Percentiles rank a stretch among this genome's conserved stretches.
Evolutionary conservation across 2,888 invertebrate genomes (phyloP).

Genomic region (Ectobius pallidus): DNA sequence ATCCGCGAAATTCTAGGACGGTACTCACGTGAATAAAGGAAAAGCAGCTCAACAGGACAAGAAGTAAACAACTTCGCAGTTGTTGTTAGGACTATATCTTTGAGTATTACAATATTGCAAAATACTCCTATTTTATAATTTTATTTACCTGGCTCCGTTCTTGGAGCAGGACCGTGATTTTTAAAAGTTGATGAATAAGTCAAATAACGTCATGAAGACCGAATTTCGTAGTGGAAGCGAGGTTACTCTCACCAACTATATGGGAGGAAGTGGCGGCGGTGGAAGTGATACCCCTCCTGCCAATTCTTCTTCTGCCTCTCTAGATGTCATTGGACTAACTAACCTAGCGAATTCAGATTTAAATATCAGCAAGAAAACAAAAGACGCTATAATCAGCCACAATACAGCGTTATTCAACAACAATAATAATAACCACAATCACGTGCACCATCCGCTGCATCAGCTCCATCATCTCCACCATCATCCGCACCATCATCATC

Average conservation of each 20-base stretch:
- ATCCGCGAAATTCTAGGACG: neutral
- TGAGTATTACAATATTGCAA: too few species aligned
- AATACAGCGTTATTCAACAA: neutral
- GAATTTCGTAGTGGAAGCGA: constrained; percentile 22
- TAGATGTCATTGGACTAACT: constrained; percentile 1
- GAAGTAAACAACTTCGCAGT: too few species aligned
- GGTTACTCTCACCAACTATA: constrained; percentile 10
- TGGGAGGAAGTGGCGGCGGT: constrained; percentile 9
- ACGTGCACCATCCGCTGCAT: constrained; percentile 10
- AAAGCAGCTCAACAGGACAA: neutral
- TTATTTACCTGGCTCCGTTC: too few species aligned
- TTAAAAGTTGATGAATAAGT: neutral
- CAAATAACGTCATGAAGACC: too few species aligned
- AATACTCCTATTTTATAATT: too few species aligned
- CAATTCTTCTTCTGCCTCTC: neutral
- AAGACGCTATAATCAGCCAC: neutral
- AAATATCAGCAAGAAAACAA: neutral
- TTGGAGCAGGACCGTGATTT: too few species aligned
- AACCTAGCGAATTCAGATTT: constrained; percentile 6
- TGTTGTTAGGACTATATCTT: too few species aligned
- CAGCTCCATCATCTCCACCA: neutral
- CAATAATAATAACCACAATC: constrained; percentile 12
- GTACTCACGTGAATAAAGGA: neutral
- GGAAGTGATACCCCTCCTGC: neutral
- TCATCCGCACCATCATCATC: neutral